Base-by-base conservation (phyloP, 2,888 invertebrate genomes). In the Xylota segnis region DNA sequence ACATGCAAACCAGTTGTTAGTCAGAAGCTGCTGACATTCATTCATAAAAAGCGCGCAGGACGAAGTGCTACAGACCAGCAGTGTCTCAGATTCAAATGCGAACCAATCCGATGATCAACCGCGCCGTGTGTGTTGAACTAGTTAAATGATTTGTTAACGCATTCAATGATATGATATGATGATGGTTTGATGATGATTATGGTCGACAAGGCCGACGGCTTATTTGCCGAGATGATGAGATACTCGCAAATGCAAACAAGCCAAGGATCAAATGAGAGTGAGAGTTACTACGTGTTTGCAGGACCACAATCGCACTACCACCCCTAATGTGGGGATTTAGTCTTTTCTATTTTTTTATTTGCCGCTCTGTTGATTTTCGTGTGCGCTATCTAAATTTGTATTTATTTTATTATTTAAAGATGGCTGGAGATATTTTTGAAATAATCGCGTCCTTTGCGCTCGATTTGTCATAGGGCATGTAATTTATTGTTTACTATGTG, bases 141-240 rank as follows among this genome's bases (percentile, higher is more conserved):
- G 75, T 61, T 86, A 86, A 86, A 82, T 76, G 86, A 82, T 86
- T 86, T 82, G 76, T 82, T 86, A 82, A 86, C 86, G 86, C 86
- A 82, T 77, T 47, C 68, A 68, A 50, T 72, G 81, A 82, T 81
- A 65, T 71, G 34, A 66, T 34, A 23, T 63, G 76, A 72, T 83
- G 83, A 83, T 83, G 83, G 56, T 56, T 50, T 50, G 66, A 75
- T 74, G 71, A 84, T 79, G 74, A 72, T 86, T 72, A 81, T 77
- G 77, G 77, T 74, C 74, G 74, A 61, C 75, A 72, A 54, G 66
- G 86, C 83, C 87, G 70, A 23, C 58, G 66, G 87, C 74, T 76
- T 87, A 71, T 81, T 76, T 83, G 77, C 61, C 14, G 54, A 83
- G 78, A 81, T 86, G 82, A 86, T 86, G 86, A 82, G 86, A 86